Evolutionary conservation across 37 sponge, comb jelly and placozoan genomes (phyloP).

Genomic region (Axinella damicornis): DNA sequence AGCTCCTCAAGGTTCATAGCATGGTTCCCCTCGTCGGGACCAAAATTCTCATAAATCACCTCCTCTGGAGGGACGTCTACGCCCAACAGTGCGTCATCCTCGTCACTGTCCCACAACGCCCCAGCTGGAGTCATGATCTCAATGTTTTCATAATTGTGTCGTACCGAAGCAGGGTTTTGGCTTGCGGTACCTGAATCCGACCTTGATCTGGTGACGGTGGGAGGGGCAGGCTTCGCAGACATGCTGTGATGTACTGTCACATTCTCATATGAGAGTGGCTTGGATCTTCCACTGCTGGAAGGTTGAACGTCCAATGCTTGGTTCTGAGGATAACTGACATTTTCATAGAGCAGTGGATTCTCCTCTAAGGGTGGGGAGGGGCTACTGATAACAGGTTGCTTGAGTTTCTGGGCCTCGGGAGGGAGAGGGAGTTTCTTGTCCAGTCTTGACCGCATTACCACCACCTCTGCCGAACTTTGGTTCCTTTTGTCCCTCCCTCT

Average conservation of each 20-base stretch:
- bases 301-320: too few relatives aligned
- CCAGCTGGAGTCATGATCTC: background rate
- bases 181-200: too few relatives aligned
- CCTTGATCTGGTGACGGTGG: background rate
- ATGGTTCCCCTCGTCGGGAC: constrained; percentile 56
- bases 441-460: background rate
- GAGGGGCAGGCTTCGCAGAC: background rate
- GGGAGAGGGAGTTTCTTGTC: background rate
- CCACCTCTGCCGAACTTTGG: background rate
- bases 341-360: too few relatives aligned
- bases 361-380: too few relatives aligned
- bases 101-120: background rate
- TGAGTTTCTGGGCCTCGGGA: background rate
- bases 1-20: constrained; percentile 58
- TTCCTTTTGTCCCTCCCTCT: background rate
- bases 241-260: too few relatives aligned
- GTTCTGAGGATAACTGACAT: too few relatives aligned
- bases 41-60: constrained; percentile 67
- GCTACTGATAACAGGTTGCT: too few relatives aligned
- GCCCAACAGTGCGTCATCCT: constrained; percentile 8
- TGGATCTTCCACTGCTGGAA: too few relatives aligned
- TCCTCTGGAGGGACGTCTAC: constrained; percentile 40
- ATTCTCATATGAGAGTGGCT: too few relatives aligned
- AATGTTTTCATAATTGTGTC: background rate
- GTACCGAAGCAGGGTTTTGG: background rate